Percentiles rank a stretch among this genome's conserved stretches.
Evolutionary conservation across 2,888 invertebrate genomes (phyloP).

Genomic region (Petrophora chlorosata): DNA sequence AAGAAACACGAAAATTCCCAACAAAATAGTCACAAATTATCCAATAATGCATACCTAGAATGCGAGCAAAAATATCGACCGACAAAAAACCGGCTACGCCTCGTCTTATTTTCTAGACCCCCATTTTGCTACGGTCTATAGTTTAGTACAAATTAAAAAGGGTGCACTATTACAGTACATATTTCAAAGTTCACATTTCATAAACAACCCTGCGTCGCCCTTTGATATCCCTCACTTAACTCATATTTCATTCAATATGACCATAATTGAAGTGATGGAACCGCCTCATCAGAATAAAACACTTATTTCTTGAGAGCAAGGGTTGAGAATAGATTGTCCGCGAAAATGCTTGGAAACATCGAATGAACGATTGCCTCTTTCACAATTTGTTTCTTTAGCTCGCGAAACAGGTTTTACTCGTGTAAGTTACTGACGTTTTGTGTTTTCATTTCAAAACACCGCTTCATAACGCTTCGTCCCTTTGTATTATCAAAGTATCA

Average conservation of each 20-base stretch:
- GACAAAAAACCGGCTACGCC: slow-evolving; percentile 47
- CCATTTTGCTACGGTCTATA: slow-evolving; percentile 73
- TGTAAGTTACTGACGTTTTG: slow-evolving; percentile 64
- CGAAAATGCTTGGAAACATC: slow-evolving; percentile 54
- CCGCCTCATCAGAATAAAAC: slow-evolving; percentile 60
- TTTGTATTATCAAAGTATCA: slow-evolving; percentile 81
- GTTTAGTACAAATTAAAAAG: slow-evolving; percentile 81
- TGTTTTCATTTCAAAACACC: slow-evolving; percentile 68
- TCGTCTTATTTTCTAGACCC: slow-evolving; percentile 58
- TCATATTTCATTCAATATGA: slow-evolving; percentile 83
- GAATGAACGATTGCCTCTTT: slow-evolving; percentile 81
- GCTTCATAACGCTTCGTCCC: slow-evolving; percentile 72
- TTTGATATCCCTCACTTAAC: slow-evolving; percentile 83
- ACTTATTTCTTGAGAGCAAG: slow-evolving; percentile 59
- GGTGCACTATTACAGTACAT: slow-evolving; percentile 73
- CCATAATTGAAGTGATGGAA: slow-evolving; percentile 78
- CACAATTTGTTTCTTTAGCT: slow-evolving; percentile 82
- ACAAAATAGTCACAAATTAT: slow-evolving; percentile 71
- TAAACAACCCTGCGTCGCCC: slow-evolving; percentile 76
- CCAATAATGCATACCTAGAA: slow-evolving; percentile 46
- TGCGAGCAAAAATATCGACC: slow-evolving; percentile 57
- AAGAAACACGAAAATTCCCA: slow-evolving; percentile 79
- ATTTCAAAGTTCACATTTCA: slow-evolving; percentile 81
- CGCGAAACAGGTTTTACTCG: slow-evolving; percentile 79
- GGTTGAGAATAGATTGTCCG: slow-evolving; percentile 61